Base-by-base conservation (phyloP, 2,113 vertebrate species). In the Ceyx cyanopectus region DNA sequence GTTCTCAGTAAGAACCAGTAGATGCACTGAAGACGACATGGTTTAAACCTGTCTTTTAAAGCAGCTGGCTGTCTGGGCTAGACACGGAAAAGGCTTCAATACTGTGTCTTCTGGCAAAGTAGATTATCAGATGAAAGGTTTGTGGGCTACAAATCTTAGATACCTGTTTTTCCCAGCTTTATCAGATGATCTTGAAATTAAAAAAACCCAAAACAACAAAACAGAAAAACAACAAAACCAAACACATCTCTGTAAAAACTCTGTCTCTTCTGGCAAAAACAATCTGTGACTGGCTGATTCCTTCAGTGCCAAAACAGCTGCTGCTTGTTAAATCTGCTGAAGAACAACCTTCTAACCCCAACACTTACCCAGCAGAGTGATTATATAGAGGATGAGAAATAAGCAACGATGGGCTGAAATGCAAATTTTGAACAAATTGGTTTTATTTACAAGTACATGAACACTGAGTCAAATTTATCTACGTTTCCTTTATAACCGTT, bases 321-420 rank as follows among this genome's bases (percentile, higher is more conserved):
- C 23, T 12, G 5, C 15, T 80, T 62, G 6, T 78, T 78, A 63
- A 62, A 48, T 63, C 40, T 87, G 43, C 48, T 85, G 26, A 66
- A 68, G 45, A 87, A 19, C 14, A 26, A 30, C 26, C 40, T 61
- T 22, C 27, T 62, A 69, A 85, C 27, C 20, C 53, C 19, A 15
- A 19, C 62, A 2, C 10, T 43, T 69, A 24, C 19, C 0, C 0
- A 80, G 32, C 9, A n/a, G 48, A 85, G 43, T 10, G 5, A 27
- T 66, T 62, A 37, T 7, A n/a, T 7, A n/a, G 37, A 56, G 3
- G 51, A 40, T 45, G 34, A 70, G 48, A 77, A 83, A 41, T 50
- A 61, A 76, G 34, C 14, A 89, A 50, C 12, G 7, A 41, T 17
- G 19, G 23, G n/a, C 40, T 79, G 34, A 91, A 89, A 65, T 37